A percentile compares a stretch with the other conserved stretches of the same genome.
Evolutionary conservation across 1,140 invertebrate species (phyloP).

Genomic region (Coboldia fuscipes): DNA sequence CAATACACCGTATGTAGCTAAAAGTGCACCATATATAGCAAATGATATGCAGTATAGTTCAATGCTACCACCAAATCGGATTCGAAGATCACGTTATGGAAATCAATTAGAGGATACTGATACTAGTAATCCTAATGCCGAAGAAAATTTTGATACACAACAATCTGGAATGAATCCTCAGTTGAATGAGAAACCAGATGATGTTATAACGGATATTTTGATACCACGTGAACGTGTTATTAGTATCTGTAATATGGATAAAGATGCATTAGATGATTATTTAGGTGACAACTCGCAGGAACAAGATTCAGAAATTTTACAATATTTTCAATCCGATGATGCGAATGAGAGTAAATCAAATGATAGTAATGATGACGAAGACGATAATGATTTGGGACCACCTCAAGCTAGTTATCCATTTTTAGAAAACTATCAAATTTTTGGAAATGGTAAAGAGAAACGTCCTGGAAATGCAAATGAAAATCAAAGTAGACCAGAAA

Average conservation of each 20-base stretch:
- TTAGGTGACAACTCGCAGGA: conserved; percentile 55
- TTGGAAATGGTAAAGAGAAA: too few relatives aligned
- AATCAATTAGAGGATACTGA: too few relatives aligned
- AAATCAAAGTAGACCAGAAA: conserved; percentile 3
- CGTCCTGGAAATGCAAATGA: background rate
- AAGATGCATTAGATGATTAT: conserved; percentile 56
- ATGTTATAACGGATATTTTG: conserved; percentile 13
- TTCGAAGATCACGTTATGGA: too few relatives aligned
- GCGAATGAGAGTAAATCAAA: conserved; percentile 8
- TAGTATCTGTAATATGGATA: conserved; percentile 48
- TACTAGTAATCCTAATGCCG: too few relatives aligned
- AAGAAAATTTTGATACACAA: too few relatives aligned
- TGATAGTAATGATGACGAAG: conserved; percentile 2
- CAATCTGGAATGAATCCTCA: too few relatives aligned
- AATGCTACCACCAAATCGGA: too few relatives aligned
- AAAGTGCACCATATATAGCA: too few relatives aligned
- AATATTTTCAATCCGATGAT: conserved; percentile 47
- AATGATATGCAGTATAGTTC: too few relatives aligned
- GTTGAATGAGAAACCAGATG: too few relatives aligned
- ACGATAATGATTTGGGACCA: conserved; percentile 5
- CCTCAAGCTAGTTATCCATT: conserved; percentile 1
- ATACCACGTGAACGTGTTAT: conserved; percentile 33
- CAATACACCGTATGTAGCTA: too few relatives aligned
- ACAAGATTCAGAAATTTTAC: conserved; percentile 53
- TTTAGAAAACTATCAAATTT: conserved; percentile 2